phyloP scores from a whole-genome alignment of 2,888 invertebrate genomes.

The Tanytarsus gracilentus region DNA sequence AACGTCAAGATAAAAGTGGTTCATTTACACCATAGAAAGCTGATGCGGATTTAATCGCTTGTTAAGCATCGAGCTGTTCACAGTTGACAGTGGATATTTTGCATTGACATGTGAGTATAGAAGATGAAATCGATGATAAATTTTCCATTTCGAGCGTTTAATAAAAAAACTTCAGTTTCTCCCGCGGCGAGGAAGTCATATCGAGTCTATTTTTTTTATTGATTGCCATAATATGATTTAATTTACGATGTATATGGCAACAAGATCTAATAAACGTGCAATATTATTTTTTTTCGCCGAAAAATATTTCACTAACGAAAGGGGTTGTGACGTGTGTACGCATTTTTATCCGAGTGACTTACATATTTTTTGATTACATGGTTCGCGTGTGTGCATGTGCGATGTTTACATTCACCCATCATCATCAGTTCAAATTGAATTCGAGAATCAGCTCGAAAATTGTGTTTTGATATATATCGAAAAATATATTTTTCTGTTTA shows the following conservation, averaged over 20 bases:
- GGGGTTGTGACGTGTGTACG: constrained; percentile 14
- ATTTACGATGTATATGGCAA: constrained; percentile 20
- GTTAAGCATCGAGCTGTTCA: constrained; percentile 1
- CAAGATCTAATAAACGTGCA: constrained; percentile 25
- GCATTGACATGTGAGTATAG: not conserved
- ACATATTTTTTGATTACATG: constrained; percentile 20
- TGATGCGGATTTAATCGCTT: constrained; percentile 19
- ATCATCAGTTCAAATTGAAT: constrained; percentile 20
- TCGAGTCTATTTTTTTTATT: not conserved
- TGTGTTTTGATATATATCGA: constrained; percentile 20
- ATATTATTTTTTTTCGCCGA: not conserved
- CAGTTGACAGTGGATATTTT: not conserved
- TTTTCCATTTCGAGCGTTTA: too few species aligned
- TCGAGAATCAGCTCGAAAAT: not conserved
- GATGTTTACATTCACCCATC: constrained; percentile 13
- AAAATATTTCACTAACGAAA: not conserved
- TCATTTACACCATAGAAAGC: constrained; percentile 1
- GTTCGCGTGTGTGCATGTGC: constrained; percentile 12
- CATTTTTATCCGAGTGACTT: constrained; percentile 7
- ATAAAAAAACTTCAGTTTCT: too few species aligned
- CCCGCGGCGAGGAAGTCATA: too few species aligned
- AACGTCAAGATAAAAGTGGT: not conserved
- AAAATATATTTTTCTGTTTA: constrained; percentile 3
- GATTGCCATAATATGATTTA: constrained; percentile 20
- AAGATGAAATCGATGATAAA: too few species aligned